Base-by-base conservation (phyloP, 1,140 invertebrate species). In the Acromyrmex heyeri region DNA sequence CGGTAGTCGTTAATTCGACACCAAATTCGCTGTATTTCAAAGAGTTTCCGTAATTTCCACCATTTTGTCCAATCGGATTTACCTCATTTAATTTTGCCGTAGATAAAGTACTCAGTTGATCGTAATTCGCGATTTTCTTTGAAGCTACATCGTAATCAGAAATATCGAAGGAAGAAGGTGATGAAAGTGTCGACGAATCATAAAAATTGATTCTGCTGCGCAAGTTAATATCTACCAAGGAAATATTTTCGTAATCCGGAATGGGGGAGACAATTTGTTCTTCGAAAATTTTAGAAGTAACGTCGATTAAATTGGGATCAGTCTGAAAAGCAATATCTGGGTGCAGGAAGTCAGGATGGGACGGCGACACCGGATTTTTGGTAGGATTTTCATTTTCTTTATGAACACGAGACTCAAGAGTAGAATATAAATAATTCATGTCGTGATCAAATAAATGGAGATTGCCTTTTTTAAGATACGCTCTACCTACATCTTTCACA, bases 331-430 rank as follows among this genome's bases (percentile, higher is more conserved):
- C 7, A 24, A 83, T 18, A 12, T 18, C 14, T 0, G 55, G 38
- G 24, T 83, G 62, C 38, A 75, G 50, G 12, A 83, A 62, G 8
- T 62, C 30, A 18, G 24, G 69, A 50, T 83, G 73, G 0, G 24
- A 62, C 12, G 44, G 10, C 30, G 48, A 14, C n/a, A 16, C 44
- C 8, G 38, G 14, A 8, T 59, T 27, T 72, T 27, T 18, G 14
- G 10, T 34, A 12, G 27, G 27, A 53, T 59, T 62, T 38, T 14
- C 7, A 7, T 0, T 48, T 55, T 73, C 55, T 30, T 73, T 38
- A 10, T 14, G 3, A 7, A 30, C 3, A 16, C 21, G 34, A 59
- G 34, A 1, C 48, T 82, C 34, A n/a, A 38, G 38, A 16, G 30
- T 44, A 3, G 44, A 3, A 48, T 30, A 44, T 12, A 72, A 59